A percentile compares a stretch with the other conserved stretches of the same genome.
Evolutionary conservation across 2,113 vertebrate genomes (phyloP).

Genomic region (Dicaeum eximium): DNA sequence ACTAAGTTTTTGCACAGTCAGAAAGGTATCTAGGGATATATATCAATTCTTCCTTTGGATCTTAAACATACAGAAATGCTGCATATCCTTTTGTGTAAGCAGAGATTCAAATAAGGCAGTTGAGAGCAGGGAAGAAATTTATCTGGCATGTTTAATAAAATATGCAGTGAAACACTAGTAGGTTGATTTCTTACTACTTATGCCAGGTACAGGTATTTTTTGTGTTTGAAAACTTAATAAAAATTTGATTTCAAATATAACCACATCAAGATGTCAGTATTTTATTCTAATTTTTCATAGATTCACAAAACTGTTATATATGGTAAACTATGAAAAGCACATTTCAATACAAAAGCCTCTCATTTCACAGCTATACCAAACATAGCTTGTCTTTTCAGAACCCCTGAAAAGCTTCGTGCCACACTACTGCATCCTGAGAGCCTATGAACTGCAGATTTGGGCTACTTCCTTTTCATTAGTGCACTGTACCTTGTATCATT

Average conservation of each 20-base stretch:
- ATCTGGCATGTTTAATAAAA: neutral
- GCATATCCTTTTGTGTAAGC: neutral
- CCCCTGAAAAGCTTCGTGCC: neutral
- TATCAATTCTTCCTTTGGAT: constrained; percentile 15
- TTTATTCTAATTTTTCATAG: neutral
- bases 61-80: neutral
- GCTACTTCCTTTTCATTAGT: neutral
- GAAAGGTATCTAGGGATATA: neutral
- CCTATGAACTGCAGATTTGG: neutral
- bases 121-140: neutral
- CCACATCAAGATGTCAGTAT: neutral
- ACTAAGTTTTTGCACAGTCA: neutral
- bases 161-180: neutral
- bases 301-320: neutral
- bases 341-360: neutral
- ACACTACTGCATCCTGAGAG: neutral
- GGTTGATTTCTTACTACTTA: neutral
- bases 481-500: neutral
- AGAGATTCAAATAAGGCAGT: neutral
- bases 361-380: neutral
- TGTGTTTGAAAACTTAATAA: neutral
- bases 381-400: neutral
- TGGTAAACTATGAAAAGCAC: neutral
- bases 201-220: neutral
- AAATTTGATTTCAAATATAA: neutral